Evolutionary conservation across 2,113 vertebrate species (phyloP).

Genomic region (Corvus hawaiiensis): DNA sequence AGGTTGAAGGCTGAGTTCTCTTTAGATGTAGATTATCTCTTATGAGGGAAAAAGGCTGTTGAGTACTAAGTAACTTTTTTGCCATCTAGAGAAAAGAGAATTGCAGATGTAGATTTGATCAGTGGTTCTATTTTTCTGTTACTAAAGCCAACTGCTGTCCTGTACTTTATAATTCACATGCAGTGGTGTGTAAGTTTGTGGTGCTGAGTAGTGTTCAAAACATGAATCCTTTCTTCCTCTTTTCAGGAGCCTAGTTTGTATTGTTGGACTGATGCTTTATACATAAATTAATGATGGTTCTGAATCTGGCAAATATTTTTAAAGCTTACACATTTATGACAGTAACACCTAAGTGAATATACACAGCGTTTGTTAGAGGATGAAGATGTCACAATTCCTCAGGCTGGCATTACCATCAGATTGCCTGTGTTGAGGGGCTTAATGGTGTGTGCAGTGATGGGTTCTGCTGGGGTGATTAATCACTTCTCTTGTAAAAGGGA

Average conservation of each 20-base stretch:
- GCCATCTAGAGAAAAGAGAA: background rate
- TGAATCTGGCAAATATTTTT: background rate
- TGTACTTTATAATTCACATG: fast-evolving
- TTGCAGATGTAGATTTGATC: background rate
- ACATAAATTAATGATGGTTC: background rate
- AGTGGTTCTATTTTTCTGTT: background rate
- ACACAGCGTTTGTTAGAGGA: background rate
- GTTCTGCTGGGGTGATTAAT: background rate
- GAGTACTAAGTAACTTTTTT: background rate
- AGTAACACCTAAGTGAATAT: background rate
- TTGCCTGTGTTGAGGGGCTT: background rate
- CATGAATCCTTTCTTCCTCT: background rate
- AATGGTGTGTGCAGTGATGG: background rate
- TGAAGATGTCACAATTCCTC: background rate
- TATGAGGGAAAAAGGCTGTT: background rate
- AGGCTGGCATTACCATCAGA: fast-evolving
- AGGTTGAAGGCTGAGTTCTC: background rate
- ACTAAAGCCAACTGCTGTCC: background rate
- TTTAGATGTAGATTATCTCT: background rate
- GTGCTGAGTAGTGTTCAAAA: background rate
- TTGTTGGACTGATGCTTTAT: background rate
- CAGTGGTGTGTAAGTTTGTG: background rate
- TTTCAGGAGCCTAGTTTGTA: background rate
- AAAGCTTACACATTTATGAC: background rate
- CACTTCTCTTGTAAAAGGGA: background rate